These are phyloP conservation scores for Eptatretus burgeri DNA, from an alignment of 2,113 vertebrate genomes.

Conservation along the genomic window DNA sequence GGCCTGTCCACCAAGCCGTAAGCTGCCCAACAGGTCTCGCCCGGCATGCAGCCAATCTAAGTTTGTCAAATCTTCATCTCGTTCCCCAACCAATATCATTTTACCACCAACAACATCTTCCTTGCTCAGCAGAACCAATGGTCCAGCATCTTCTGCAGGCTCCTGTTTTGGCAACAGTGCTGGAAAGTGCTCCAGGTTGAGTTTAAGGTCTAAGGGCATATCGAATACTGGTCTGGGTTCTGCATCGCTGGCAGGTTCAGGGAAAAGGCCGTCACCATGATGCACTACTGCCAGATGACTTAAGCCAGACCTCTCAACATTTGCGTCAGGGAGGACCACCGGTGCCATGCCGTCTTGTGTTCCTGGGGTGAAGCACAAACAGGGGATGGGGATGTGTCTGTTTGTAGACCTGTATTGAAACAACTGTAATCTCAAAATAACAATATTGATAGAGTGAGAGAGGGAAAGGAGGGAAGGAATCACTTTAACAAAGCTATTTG, in stretches of 20 bases:
- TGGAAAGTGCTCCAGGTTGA: constrained; percentile 5
- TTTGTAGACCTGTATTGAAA: no score
- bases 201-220: constrained; percentile 2
- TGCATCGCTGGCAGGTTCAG: no score
- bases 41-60: constrained; percentile 92
- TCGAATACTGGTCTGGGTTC: neutral
- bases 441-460: no score
- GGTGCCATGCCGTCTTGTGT: constrained; percentile 34
- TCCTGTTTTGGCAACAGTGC: constrained; percentile 1
- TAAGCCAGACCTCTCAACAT: constrained; percentile 74
- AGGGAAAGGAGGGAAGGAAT: no score
- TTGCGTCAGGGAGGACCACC: constrained; percentile 97
- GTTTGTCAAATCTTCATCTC: constrained; percentile 85
- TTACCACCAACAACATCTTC: no score
- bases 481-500: no score
- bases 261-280: no score
- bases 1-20: constrained; percentile 34
- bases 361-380: no score
- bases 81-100: constrained; percentile 13
- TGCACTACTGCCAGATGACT: constrained; percentile 10
- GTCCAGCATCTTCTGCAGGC: neutral
- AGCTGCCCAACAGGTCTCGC: constrained; percentile 85
- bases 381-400: no score
- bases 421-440: no score
- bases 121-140: no score